phyloP scores from a whole-genome alignment of 2,888 invertebrate species.

The Cordilura impudica region DNA sequence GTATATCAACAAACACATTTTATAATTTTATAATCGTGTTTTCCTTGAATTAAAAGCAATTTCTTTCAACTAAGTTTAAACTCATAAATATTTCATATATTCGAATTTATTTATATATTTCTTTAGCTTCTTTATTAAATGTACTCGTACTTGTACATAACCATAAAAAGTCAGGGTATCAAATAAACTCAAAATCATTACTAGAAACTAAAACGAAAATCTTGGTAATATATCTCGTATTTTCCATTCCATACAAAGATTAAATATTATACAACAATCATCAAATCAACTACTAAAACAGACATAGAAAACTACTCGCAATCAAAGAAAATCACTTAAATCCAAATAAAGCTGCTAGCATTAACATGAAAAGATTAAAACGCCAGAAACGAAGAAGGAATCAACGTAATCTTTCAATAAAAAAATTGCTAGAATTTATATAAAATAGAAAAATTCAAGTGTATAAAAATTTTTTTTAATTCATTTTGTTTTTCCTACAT shows the following conservation, averaged over 20 bases:
- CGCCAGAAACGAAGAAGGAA: neutral
- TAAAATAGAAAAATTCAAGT: neutral
- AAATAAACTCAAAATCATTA: neutral
- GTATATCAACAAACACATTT: no score
- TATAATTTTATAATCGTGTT: no score
- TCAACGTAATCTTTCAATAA: constrained; percentile 28
- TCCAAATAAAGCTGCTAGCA: constrained; percentile 36
- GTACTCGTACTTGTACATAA: no score
- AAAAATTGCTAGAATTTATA: neutral
- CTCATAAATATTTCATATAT: no score
- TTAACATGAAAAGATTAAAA: constrained; percentile 13
- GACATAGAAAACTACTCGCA: neutral
- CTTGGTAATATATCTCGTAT: neutral
- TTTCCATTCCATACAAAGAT: neutral
- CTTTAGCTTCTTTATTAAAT: no score
- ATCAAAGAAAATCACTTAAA: constrained; percentile 41
- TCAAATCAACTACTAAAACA: constrained; percentile 14
- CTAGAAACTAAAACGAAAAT: neutral
- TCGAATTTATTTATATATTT: no score
- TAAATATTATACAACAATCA: constrained; percentile 25
- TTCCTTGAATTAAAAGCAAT: no score
- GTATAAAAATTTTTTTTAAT: neutral
- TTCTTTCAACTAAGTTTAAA: no score
- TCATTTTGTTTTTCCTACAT: no score
- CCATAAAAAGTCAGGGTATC: neutral